Conservation (phyloP, 2,888 invertebrate species). For the Thymelicus lineola region DNA sequence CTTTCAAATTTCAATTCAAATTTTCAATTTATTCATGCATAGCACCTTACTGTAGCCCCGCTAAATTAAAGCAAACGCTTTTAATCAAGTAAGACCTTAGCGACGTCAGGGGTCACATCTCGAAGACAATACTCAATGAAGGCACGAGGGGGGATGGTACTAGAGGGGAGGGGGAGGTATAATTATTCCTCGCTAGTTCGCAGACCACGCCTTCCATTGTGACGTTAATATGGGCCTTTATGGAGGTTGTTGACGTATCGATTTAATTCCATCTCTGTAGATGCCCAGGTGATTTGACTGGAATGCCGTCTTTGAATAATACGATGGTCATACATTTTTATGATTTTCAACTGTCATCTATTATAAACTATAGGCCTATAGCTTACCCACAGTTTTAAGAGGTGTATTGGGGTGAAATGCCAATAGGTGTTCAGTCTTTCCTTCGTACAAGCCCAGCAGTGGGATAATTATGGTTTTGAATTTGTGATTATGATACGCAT, state of each 20-base stretch:
- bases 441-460: too few species aligned
- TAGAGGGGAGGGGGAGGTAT: slow-evolving; percentile 52
- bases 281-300: background rate
- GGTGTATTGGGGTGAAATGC: too few species aligned
- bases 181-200: slow-evolving; percentile 78
- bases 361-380: too few species aligned
- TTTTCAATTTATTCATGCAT: too few species aligned
- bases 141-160: slow-evolving; percentile 53
- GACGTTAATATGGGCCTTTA: slow-evolving; percentile 67
- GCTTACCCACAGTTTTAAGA: too few species aligned
- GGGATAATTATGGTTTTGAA: too few species aligned
- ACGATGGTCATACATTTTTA: too few species aligned
- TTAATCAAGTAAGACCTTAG: slow-evolving; percentile 19
- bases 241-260: slow-evolving; percentile 48
- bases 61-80: slow-evolving; percentile 3
- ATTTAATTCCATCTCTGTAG: slow-evolving; percentile 18
- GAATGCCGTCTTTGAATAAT: background rate
- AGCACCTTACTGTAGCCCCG: background rate
- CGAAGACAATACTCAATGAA: slow-evolving; percentile 79
- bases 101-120: slow-evolving; percentile 70
- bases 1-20: too few species aligned
- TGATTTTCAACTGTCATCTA: too few species aligned
- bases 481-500: too few species aligned
- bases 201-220: slow-evolving; percentile 81
- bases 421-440: too few species aligned